Percentiles rank a stretch among this genome's conserved stretches.
Conservation (phyloP, 2,888 invertebrate species). For the Pediacus dermestoides region DNA sequence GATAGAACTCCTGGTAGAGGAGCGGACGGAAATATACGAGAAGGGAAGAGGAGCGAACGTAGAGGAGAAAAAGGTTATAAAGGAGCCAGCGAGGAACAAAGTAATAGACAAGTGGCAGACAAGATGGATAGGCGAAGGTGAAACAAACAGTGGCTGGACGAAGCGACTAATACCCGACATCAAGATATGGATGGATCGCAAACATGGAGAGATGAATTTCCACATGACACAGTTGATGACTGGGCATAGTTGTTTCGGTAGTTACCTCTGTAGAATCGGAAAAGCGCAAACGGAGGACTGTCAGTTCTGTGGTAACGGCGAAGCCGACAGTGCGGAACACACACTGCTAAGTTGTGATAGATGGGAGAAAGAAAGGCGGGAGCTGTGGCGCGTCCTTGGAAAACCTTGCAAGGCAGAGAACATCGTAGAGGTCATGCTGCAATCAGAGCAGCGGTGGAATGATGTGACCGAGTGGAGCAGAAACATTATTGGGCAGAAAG, state of each 20-base stretch:
- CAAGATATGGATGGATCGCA: constrained; percentile 12
- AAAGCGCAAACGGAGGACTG: constrained; percentile 6
- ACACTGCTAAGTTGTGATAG: constrained; percentile 10
- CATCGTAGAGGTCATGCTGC: not conserved
- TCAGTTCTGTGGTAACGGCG: constrained; percentile 8
- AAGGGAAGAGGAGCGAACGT: not conserved
- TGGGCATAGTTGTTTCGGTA: constrained; percentile 6
- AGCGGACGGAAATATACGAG: constrained; percentile 1
- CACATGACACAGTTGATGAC: constrained; percentile 12
- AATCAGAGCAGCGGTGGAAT: not conserved
- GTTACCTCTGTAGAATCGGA: constrained; percentile 2
- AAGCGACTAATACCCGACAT: constrained; percentile 15
- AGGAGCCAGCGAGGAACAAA: too few relatives aligned
- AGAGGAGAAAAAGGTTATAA: not conserved
- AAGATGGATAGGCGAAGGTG: constrained; percentile 5
- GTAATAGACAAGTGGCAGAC: constrained; percentile 12
- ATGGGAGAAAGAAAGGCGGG: constrained; percentile 5
- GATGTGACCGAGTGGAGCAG: not conserved
- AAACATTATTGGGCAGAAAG: too few relatives aligned
- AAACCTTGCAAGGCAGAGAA: not conserved
- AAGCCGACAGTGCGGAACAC: constrained; percentile 11
- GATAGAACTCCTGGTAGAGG: not conserved
- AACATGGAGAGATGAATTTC: constrained; percentile 9
- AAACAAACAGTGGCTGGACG: constrained; percentile 11
- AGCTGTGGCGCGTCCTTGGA: not conserved